A percentile compares a stretch with the other conserved stretches of the same genome.
Evolutionary conservation across 1,140 invertebrate genomes (phyloP).

Genomic region (Lasaia peninsularis): DNA sequence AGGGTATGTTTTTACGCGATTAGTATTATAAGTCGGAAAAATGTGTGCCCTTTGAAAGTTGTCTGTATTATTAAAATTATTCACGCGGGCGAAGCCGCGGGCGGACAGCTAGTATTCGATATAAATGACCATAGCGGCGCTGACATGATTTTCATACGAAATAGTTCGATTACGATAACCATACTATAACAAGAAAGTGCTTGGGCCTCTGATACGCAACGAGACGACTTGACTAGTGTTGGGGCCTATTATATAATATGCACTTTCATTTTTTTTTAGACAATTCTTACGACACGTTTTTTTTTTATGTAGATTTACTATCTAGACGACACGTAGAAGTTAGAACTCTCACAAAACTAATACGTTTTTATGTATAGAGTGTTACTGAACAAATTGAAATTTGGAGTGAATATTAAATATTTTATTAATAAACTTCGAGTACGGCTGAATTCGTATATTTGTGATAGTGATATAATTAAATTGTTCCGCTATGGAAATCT

Average conservation of each 20-base stretch:
- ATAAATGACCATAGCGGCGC: too few species aligned
- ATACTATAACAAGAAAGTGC: too few species aligned
- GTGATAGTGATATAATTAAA: not conserved
- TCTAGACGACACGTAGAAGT: slow-evolving; percentile 2
- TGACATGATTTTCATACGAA: too few species aligned
- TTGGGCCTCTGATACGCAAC: not conserved
- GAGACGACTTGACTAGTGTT: slow-evolving; percentile 13
- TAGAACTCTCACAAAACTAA: slow-evolving; percentile 5
- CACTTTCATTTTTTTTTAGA: slow-evolving; percentile 13
- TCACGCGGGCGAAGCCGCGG: too few species aligned
- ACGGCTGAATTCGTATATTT: not conserved
- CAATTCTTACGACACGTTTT: slow-evolving; percentile 13
- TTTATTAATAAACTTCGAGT: slow-evolving; percentile 6
- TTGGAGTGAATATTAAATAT: not conserved
- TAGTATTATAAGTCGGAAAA: too few species aligned
- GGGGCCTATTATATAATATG: slow-evolving; percentile 15
- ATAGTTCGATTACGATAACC: too few species aligned
- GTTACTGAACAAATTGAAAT: not conserved
- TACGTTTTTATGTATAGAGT: not conserved
- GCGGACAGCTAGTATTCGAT: too few species aligned
- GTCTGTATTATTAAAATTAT: too few species aligned
- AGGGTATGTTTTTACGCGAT: too few species aligned
- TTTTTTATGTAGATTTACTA: slow-evolving; percentile 10
- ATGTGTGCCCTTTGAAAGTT: too few species aligned
- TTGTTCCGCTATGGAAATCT: not conserved